A percentile compares a stretch with the other conserved stretches of the same genome.
These are phyloP conservation scores for Sphenopsis melanotis DNA, from an alignment of 2,797 vertebrate genomes.

Conservation along the genomic window DNA sequence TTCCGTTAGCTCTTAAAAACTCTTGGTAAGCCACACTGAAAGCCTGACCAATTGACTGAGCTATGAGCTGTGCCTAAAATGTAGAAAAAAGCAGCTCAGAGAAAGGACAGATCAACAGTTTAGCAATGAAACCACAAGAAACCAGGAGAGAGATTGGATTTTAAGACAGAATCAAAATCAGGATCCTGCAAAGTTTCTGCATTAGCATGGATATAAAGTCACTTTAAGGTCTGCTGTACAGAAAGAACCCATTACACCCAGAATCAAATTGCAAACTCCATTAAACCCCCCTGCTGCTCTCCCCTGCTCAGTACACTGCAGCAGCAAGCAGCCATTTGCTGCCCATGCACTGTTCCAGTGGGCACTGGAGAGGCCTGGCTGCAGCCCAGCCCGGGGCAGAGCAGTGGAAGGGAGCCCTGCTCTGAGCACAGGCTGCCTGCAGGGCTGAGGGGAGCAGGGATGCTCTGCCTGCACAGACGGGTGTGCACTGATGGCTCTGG, in stretches of 20 bases:
- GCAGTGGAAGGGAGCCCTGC: not conserved
- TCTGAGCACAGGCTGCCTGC: not conserved
- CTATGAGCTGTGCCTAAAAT: conserved; percentile 93
- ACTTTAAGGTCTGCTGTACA: not conserved
- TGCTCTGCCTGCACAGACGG: not conserved
- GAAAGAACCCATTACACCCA: not conserved
- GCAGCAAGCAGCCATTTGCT: conserved; percentile 19
- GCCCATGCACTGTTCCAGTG: not conserved
- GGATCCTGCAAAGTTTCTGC: not conserved
- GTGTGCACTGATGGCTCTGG: not conserved
- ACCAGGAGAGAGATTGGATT: not conserved
- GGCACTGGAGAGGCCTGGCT: not conserved
- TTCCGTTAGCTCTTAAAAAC: conserved; percentile 96
- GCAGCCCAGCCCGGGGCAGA: not conserved
- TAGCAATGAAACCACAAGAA: not conserved
- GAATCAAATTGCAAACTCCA: not conserved
- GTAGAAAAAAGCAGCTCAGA: not conserved
- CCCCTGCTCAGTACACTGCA: not conserved
- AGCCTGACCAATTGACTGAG: conserved; percentile 98
- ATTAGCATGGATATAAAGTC: not conserved
- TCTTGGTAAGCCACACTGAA: conserved; percentile 99
- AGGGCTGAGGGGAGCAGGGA: not conserved
- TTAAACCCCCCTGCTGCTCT: not conserved
- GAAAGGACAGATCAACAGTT: not conserved
- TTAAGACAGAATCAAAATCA: not conserved